Base-by-base conservation (phyloP, 2,888 invertebrate species). In the Aricia artaxerxes region DNA sequence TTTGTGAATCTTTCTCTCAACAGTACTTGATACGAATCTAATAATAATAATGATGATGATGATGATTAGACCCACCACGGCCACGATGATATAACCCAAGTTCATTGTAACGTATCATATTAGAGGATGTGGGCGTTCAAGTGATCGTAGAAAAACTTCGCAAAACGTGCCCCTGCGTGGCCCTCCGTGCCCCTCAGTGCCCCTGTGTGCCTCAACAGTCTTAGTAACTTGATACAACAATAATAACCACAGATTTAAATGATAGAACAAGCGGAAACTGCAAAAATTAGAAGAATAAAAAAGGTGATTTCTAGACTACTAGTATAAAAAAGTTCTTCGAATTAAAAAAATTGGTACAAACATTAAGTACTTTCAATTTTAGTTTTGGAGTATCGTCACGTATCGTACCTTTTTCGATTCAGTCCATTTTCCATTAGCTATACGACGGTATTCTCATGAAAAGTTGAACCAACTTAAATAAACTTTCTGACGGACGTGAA, bases 101-200 rank as follows among this genome's bases (percentile, higher is more conserved):
- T 44, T 75, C 75, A 76, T 76, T 76, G 76, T 76, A 53, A 31
- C 44, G 73, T 44, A 44, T 73, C 73, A 73, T 44, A 73, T 73
- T 73, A 49, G 75, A 49, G 76, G 76, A 76, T 76, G 76, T 76
- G 76, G 76, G 76, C 31, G 49, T 11, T 53, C 53, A 31, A 76
- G 76, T 73, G 44, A 73, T 44, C 73, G 40, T 73, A 44, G 73
- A 73, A 69, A 69, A 69, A 69, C 69, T 69, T 69, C 35, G 69
- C 69, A 69, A 69, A 57, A 35, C 69, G 69, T 69, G 64, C 64
- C 64, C 64, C 64, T 9, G 1, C n/a, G 61, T 64, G 64, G 31
- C 24, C 61, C 61, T 9, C 9, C 9, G 35, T 69, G 35, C 35
- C 24, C 24, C 24, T 24, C 24, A 24, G 60, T 24, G 64, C 60